These are phyloP conservation scores for Rhysida immarginata DNA, from an alignment of 1,140 invertebrate genomes.

Conservation along the genomic window DNA sequence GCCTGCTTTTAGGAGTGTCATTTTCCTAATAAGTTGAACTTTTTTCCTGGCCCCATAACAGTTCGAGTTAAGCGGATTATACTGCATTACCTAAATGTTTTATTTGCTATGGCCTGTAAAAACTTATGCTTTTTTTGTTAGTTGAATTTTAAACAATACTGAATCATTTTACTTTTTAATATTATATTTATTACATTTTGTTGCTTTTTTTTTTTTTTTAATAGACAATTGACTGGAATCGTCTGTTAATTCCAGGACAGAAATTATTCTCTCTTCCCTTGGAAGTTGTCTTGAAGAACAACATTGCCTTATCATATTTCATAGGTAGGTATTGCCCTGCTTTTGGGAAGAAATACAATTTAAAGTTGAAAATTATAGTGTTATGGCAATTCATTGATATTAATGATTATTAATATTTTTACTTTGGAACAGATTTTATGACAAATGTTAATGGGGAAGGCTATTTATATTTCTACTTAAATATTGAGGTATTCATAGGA, in stretches of 20 bases:
- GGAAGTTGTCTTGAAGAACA: conserved; percentile 63
- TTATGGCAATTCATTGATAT: neutral
- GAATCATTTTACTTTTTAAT: neutral
- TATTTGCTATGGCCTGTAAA: too few species aligned
- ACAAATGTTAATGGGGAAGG: conserved; percentile 49
- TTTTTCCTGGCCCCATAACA: too few species aligned
- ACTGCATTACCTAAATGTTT: too few species aligned
- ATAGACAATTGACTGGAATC: conserved; percentile 35
- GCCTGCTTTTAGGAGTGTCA: too few species aligned
- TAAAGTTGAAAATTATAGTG: too few species aligned
- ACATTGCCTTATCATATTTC: conserved; percentile 60
- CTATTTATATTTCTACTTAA: conserved; percentile 69
- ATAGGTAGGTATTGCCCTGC: conserved; percentile 35
- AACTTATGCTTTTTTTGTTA: neutral
- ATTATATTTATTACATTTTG: neutral
- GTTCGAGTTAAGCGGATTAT: too few species aligned
- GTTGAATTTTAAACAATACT: neutral
- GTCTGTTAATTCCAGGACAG: conserved; percentile 35
- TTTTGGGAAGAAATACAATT: too few species aligned
- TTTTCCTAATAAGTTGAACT: too few species aligned
- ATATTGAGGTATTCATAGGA: too few species aligned
- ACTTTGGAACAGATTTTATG: conserved; percentile 45
- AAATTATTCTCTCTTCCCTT: conserved; percentile 52
- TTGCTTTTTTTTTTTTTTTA: conserved; percentile 14
- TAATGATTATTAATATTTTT: neutral